These are phyloP conservation scores for Pseudomyrmex cubaensis DNA, from an alignment of 1,140 invertebrate species.

Conservation along the genomic window DNA sequence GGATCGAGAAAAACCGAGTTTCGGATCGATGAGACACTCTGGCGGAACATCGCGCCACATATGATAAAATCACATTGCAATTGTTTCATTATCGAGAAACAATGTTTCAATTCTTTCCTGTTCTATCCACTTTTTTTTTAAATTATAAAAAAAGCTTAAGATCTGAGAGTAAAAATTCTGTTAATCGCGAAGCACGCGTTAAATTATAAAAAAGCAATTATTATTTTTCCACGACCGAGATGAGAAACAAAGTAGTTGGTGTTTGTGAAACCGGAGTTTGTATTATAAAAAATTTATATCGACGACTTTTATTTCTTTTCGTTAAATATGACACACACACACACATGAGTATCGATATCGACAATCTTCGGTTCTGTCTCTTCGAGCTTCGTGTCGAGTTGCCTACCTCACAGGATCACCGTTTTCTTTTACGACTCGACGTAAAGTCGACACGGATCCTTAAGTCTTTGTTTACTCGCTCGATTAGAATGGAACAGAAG, in stretches of 20 bases:
- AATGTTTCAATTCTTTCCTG: too few relatives aligned
- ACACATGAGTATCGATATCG: conserved; percentile 30
- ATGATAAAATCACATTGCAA: background rate
- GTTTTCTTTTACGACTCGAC: conserved; percentile 71
- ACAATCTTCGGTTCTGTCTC: conserved; percentile 42
- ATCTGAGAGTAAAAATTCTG: too few relatives aligned
- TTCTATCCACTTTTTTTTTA: too few relatives aligned
- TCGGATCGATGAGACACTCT: conserved; percentile 10
- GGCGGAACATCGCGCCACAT: background rate
- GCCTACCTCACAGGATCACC: conserved; percentile 61
- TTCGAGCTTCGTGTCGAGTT: conserved; percentile 66
- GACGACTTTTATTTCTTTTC: conserved; percentile 42
- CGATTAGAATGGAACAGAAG: conserved; percentile 66
- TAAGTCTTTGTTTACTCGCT: conserved; percentile 63
- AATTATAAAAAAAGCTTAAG: too few relatives aligned
- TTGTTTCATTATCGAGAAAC: background rate
- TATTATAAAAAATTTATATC: background rate
- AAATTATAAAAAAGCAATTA: too few relatives aligned
- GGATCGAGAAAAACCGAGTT: conserved; percentile 73
- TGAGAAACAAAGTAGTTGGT: background rate
- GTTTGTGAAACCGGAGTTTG: background rate
- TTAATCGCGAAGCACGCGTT: background rate
- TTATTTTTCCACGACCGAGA: background rate
- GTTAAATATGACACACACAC: conserved; percentile 9
- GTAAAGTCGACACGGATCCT: conserved; percentile 44